Percentiles rank a stretch among this genome's conserved stretches.
These are phyloP conservation scores for Hydrolagus colliei DNA, from an alignment of 2,797 vertebrate species.

Conservation along the genomic window DNA sequence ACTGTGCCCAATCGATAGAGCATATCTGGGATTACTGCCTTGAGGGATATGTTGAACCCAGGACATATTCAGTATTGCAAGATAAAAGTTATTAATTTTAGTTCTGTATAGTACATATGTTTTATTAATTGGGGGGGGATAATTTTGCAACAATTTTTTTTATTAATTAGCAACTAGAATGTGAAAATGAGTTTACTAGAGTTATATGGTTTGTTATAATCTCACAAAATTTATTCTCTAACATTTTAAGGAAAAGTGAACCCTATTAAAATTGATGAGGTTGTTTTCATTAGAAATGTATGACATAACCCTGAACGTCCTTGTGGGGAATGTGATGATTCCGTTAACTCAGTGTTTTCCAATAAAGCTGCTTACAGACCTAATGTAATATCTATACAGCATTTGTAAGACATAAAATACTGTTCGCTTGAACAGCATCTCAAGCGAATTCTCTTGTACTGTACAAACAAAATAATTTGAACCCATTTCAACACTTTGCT, in stretches of 20 bases:
- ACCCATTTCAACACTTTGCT: not conserved
- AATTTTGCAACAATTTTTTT: not conserved
- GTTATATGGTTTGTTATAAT: slow-evolving; percentile 5
- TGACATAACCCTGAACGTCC: slow-evolving; percentile 21
- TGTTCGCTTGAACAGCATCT: slow-evolving; percentile 12
- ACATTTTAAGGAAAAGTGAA: not conserved
- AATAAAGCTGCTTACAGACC: not conserved
- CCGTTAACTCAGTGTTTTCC: slow-evolving; percentile 13
- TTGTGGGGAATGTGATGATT: slow-evolving; percentile 23
- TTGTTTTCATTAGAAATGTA: slow-evolving; percentile 27
- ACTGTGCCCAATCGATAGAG: not conserved
- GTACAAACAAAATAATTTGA: slow-evolving; percentile 21
- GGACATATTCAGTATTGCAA: not conserved
- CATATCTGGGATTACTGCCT: not conserved
- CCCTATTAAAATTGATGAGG: slow-evolving; percentile 24
- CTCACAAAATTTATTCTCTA: slow-evolving; percentile 2
- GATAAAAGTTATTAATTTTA: not conserved
- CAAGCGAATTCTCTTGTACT: slow-evolving; percentile 7
- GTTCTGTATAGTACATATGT: no score
- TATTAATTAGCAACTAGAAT: slow-evolving; percentile 5
- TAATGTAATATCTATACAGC: slow-evolving; percentile 19
- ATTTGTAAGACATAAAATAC: slow-evolving; percentile 16
- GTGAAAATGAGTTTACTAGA: not conserved
- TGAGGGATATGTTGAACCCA: not conserved
- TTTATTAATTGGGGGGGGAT: no score